Evolutionary conservation across 2,113 vertebrate species (phyloP).

Genomic region (Dasyurus viverrinus): DNA sequence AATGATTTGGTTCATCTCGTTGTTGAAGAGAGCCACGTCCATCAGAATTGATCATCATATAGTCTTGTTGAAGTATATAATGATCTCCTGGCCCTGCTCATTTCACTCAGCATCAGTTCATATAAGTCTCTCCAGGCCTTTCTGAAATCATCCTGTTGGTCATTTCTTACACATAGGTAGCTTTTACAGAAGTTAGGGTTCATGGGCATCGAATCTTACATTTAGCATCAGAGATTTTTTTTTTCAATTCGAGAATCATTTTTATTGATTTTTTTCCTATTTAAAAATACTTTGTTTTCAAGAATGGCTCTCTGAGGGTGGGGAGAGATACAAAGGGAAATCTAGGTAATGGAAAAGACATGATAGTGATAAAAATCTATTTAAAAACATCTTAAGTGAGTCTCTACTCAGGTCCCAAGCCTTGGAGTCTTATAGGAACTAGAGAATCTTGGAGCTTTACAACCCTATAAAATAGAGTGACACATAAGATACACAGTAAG

Average conservation of each 20-base stretch:
- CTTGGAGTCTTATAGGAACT: background rate
- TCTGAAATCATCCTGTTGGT: too few species aligned
- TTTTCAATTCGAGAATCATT: background rate
- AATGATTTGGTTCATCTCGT: too few species aligned
- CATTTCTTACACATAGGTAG: too few species aligned
- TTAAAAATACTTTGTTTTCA: background rate
- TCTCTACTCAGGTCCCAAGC: background rate
- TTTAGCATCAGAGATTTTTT: background rate
- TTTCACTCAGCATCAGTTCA: too few species aligned
- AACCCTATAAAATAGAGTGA: background rate
- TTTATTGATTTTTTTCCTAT: background rate
- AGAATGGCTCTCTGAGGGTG: background rate
- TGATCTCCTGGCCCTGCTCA: too few species aligned
- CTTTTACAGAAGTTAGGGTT: background rate
- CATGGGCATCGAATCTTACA: background rate
- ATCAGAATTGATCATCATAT: too few species aligned
- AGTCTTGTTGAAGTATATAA: too few species aligned
- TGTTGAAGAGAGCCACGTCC: too few species aligned
- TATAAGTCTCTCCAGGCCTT: too few species aligned
- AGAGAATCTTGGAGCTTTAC: too few species aligned
- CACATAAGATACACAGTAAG: background rate
- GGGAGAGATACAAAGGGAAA: background rate
- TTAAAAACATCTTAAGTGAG: background rate
- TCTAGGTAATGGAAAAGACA: background rate
- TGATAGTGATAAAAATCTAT: background rate